Base-by-base conservation (phyloP, 2,888 invertebrate species). In the Drosophila tanythrix region DNA sequence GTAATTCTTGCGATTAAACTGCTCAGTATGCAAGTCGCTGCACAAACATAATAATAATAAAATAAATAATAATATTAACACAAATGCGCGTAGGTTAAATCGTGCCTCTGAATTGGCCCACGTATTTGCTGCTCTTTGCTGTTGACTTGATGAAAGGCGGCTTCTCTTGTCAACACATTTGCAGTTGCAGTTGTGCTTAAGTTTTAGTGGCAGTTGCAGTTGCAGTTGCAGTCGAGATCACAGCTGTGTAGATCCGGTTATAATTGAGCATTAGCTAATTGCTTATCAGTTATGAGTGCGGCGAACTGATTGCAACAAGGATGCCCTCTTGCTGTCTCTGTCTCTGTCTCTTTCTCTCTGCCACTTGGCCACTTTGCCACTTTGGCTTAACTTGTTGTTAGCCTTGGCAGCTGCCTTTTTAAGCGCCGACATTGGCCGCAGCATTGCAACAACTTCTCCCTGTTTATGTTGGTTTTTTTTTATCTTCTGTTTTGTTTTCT, bases 391-490 rank as follows among this genome's bases (percentile, higher is more conserved):
- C 40, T 63, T 52, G 71, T 71, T 57, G 73, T 64, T 72, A 62
- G 70, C 70, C 70, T 70, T 74, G 69, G 53, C 36, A 68, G 64
- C 46, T 79, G 56, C 40, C 52, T 57, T 61, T 67, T 80, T 63
- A 67, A 57, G 77, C 70, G 63, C 62, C 70, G 88, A 87, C 85
- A 85, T 85, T 85, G 88, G 82, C 89, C 84, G 72, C 81, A 87
- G 75, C 89, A 85, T 89, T 89, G 84, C 79, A 40, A 56, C 38
- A 85, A 88, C 81, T 79, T 87, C 74, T 38, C 52, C 29, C 38
- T 74, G 71, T 69, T 65, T 64, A 66, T 52, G 56, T 69, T 52
- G 21, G 21, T 21, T 63, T 55, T 55, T 66, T 67, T 15, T 46
- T 35, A 64, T 55, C 59, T 64, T 31, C 35, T 65, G 40, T 52